phyloP scores from a whole-genome alignment of 2,113 vertebrate species.

The Pollimyrus isidori region DNA sequence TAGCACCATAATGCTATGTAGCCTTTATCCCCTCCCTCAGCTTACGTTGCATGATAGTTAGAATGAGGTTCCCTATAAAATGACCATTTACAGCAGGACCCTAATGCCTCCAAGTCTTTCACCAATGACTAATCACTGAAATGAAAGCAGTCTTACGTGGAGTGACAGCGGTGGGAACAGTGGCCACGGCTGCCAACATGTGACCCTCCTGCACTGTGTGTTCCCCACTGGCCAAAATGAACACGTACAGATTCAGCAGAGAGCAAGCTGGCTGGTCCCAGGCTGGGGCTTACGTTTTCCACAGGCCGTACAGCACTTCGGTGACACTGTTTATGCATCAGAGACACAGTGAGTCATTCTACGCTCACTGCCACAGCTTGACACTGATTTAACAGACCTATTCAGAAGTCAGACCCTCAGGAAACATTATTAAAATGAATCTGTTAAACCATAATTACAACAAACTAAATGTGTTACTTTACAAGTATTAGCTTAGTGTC shows the following conservation, averaged over 20 bases:
- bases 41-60: not conserved
- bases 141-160: not conserved
- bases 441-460: not conserved
- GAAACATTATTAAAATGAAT: not conserved
- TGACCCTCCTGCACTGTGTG: not conserved
- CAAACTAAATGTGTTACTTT: not conserved
- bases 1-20: not conserved
- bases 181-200: not conserved
- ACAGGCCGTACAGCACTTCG: not conserved
- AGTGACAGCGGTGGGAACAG: not conserved
- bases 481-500: not conserved
- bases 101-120: slow-evolving; percentile 5
- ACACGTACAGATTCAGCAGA: not conserved
- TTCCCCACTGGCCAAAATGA: not conserved
- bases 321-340: not conserved
- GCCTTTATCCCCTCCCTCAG: not conserved
- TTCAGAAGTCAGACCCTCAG: not conserved
- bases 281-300: not conserved
- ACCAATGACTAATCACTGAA: not conserved
- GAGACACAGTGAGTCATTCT: not conserved
- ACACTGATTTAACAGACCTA: not conserved
- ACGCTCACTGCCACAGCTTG: not conserved
- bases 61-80: slow-evolving; percentile 1
- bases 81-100: not conserved
- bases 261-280: not conserved